A percentile compares a stretch with the other conserved stretches of the same genome.
Conservation (phyloP, 2,113 vertebrate species). For the Megaceryle torquata region DNA sequence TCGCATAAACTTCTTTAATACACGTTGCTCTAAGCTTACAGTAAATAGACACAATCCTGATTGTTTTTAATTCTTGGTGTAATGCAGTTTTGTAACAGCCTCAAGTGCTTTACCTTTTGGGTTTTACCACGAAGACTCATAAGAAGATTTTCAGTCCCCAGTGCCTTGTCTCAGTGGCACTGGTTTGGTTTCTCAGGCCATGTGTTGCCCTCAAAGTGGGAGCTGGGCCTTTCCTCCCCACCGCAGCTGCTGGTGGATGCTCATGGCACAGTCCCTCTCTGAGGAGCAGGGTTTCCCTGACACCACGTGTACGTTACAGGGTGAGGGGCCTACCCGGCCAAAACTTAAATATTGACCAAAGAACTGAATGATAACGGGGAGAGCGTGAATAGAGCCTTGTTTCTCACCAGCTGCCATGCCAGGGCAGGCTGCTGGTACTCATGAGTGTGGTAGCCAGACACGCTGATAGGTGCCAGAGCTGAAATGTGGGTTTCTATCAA, state of each 20-base stretch:
- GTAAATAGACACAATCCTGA: constrained; percentile 61
- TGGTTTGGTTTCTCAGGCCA: neutral
- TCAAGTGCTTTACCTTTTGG: constrained; percentile 41
- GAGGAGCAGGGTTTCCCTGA: neutral
- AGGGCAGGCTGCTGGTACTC: rapidly evolving
- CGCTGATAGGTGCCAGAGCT: rapidly evolving
- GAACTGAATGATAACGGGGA: neutral
- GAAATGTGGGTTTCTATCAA: neutral
- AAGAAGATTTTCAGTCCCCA: neutral
- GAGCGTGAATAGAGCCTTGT: constrained; percentile 2
- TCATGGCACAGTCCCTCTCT: neutral
- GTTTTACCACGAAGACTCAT: neutral
- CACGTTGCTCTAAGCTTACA: constrained; percentile 63
- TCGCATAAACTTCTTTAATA: constrained; percentile 74
- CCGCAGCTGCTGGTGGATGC: neutral
- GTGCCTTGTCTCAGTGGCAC: neutral
- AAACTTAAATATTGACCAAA: constrained; percentile 66
- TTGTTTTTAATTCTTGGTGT: constrained; percentile 47
- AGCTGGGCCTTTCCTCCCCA: neutral
- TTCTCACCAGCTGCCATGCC: neutral
- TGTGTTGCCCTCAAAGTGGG: neutral
- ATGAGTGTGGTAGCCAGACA: rapidly evolving
- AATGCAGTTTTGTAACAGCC: constrained; percentile 49
- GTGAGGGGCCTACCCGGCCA: neutral
- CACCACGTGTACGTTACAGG: constrained; percentile 13